These are phyloP conservation scores for Drosophila repleta DNA, from an alignment of 1,140 invertebrate genomes.

Conservation along the genomic window DNA sequence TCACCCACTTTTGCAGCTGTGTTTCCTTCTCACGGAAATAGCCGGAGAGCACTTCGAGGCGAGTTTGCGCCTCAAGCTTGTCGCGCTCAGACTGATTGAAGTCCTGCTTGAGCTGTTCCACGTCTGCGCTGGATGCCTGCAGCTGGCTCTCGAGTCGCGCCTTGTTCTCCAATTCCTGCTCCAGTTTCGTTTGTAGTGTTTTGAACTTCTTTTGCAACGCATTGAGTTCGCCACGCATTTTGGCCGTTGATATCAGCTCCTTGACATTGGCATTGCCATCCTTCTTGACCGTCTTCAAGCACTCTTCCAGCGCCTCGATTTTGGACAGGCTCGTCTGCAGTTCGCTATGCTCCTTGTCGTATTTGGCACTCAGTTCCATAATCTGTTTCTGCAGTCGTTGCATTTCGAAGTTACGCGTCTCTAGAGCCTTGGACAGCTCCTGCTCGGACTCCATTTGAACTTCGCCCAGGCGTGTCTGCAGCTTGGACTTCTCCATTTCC, in stretches of 20 bases:
- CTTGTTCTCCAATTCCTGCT: slow-evolving; percentile 80
- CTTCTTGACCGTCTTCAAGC: slow-evolving; percentile 83
- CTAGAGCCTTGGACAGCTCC: slow-evolving; percentile 79
- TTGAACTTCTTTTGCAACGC: slow-evolving; percentile 84
- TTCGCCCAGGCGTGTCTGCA: slow-evolving; percentile 84
- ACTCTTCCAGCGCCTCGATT: slow-evolving; percentile 84
- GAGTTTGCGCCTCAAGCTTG: slow-evolving; percentile 91
- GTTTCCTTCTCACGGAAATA: slow-evolving; percentile 95
- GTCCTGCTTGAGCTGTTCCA: slow-evolving; percentile 86
- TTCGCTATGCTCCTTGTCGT: slow-evolving; percentile 65
- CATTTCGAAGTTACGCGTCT: slow-evolving; percentile 79
- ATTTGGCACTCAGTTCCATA: slow-evolving; percentile 56
- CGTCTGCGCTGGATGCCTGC: slow-evolving; percentile 61
- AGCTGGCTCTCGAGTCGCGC: slow-evolving; percentile 66
- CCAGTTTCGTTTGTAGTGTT: slow-evolving; percentile 77
- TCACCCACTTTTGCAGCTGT: slow-evolving; percentile 90
- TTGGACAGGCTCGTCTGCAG: slow-evolving; percentile 76
- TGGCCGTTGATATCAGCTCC: slow-evolving; percentile 83
- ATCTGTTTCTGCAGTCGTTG: slow-evolving; percentile 79
- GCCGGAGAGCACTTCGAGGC: slow-evolving; percentile 92
- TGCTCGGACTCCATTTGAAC: slow-evolving; percentile 79
- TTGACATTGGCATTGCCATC: slow-evolving; percentile 82
- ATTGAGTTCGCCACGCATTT: slow-evolving; percentile 85
- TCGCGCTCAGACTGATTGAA: slow-evolving; percentile 90
- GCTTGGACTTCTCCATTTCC: slow-evolving; percentile 77